A percentile compares a stretch with the other conserved stretches of the same genome.
phyloP scores from a whole-genome alignment of 2,888 invertebrate species.

The Ennomos erosarius region DNA sequence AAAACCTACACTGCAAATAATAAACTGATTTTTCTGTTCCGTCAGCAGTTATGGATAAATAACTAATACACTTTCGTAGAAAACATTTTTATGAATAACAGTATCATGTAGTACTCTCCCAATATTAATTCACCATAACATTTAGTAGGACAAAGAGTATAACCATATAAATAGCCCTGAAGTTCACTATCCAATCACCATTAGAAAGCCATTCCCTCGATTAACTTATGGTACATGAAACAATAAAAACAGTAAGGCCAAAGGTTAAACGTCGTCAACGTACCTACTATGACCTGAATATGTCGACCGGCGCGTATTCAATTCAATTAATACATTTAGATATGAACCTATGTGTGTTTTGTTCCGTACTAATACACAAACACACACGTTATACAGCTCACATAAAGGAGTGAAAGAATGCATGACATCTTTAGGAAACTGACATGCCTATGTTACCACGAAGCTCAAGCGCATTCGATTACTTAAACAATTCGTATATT shows the following conservation, averaged over 20 bases:
- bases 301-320: conserved; percentile 65
- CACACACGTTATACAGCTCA: too few relatives aligned
- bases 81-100: neutral
- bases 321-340: conserved; percentile 48
- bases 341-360: conserved; percentile 1
- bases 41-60: too few relatives aligned
- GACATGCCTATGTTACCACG: too few relatives aligned
- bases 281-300: conserved; percentile 70
- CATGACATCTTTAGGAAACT: too few relatives aligned
- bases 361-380: too few relatives aligned
- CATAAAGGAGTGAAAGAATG: too few relatives aligned
- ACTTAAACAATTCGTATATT: too few relatives aligned
- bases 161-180: conserved; percentile 26
- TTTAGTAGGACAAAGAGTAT: conserved; percentile 14
- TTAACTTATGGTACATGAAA: conserved; percentile 48
- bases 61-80: too few relatives aligned
- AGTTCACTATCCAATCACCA: conserved; percentile 44
- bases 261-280: conserved; percentile 62
- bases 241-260: conserved; percentile 46
- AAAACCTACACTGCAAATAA: too few relatives aligned
- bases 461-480: too few relatives aligned
- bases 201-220: conserved; percentile 54
- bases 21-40: too few relatives aligned
- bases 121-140: conserved; percentile 10
- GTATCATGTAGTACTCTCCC: neutral